Evolutionary conservation across 2,797 vertebrate species (phyloP).

Genomic region (Arnoldichthys spilopterus): DNA sequence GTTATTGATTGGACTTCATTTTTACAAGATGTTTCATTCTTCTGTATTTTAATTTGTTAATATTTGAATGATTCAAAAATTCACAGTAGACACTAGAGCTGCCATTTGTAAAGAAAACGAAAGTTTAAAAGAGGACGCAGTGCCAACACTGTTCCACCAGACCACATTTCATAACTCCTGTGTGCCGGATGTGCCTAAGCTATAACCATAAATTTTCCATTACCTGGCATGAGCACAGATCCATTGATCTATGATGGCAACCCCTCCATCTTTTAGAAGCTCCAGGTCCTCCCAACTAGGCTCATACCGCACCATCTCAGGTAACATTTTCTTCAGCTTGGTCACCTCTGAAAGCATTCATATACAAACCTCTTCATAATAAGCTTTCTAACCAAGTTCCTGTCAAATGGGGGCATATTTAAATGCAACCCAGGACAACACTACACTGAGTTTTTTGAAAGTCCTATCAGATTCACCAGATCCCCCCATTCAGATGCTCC

Average conservation of each 20-base stretch:
- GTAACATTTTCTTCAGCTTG: constrained; percentile 82
- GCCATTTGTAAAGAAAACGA: too few species aligned
- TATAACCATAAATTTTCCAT: neutral
- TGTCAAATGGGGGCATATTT: neutral
- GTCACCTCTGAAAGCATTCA: constrained; percentile 78
- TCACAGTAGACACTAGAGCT: too few species aligned
- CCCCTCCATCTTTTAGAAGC: constrained; percentile 90
- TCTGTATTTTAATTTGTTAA: too few species aligned
- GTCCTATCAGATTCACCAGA: neutral
- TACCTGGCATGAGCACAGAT: constrained; percentile 95
- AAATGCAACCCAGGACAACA: neutral
- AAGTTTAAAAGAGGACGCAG: too few species aligned
- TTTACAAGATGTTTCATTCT: too few species aligned
- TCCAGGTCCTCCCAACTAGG: constrained; percentile 86
- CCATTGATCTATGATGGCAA: constrained; percentile 99
- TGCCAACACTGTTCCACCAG: neutral
- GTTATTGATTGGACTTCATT: too few species aligned
- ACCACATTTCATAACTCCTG: neutral
- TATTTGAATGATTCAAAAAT: too few species aligned
- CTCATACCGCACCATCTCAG: constrained; percentile 90
- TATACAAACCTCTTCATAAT: neutral
- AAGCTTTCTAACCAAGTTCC: neutral
- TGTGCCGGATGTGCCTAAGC: neutral
- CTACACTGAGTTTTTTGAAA: neutral
- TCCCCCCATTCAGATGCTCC: neutral